Percentiles rank a stretch among this genome's conserved stretches.
Evolutionary conservation across 2,888 invertebrate genomes (phyloP).

Genomic region (Cantharis lateralis): DNA sequence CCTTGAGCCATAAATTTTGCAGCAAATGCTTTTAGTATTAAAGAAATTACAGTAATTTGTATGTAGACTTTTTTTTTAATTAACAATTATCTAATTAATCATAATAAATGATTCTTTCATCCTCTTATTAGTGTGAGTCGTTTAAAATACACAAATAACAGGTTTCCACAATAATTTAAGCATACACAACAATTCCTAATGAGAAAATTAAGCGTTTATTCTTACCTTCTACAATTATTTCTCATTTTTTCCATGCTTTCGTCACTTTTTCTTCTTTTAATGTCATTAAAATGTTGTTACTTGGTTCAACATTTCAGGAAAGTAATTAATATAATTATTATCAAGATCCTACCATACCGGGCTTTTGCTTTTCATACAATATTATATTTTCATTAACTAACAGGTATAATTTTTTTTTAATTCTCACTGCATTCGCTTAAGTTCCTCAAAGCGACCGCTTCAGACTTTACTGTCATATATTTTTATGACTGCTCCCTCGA

Average conservation of each 20-base stretch:
- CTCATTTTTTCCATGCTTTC: neutral
- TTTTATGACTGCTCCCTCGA: neutral
- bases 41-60: constrained; percentile 1
- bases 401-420: neutral
- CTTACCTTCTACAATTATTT: neutral
- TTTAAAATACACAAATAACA: constrained; percentile 1
- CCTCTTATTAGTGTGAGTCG: constrained; percentile 1
- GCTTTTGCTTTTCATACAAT: neutral
- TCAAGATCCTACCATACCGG: neutral
- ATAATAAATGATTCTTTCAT: neutral
- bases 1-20: neutral
- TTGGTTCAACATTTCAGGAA: neutral
- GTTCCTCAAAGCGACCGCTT: neutral
- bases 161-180: neutral
- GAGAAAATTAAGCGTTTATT: neutral
- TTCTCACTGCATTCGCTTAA: neutral
- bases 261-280: neutral
- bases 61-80: neutral
- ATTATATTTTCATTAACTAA: neutral
- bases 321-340: neutral
- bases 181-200: neutral
- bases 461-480: neutral
- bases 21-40: neutral
- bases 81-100: neutral
- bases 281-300: neutral